These are phyloP conservation scores for Catocala fraxini DNA, from an alignment of 2,888 invertebrate genomes.

Conservation along the genomic window DNA sequence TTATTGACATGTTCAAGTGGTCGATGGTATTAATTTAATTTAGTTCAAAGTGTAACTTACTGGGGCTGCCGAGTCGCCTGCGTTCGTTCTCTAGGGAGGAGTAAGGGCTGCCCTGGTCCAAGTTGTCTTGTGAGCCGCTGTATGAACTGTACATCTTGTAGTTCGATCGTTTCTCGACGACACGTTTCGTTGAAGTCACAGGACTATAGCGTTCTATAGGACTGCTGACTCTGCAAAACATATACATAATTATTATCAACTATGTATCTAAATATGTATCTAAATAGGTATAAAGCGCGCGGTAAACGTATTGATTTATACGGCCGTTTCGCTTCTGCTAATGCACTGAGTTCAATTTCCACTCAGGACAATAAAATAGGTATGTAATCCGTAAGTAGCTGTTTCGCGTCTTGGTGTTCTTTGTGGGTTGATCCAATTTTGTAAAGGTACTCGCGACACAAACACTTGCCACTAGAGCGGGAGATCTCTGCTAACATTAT, in stretches of 20 bases:
- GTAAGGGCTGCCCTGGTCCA: conserved; percentile 77
- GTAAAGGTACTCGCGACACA: too few relatives aligned
- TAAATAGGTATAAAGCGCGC: neutral
- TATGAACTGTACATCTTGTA: conserved; percentile 83
- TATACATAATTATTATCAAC: conserved; percentile 7
- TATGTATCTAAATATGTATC: neutral
- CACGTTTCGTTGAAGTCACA: conserved; percentile 77
- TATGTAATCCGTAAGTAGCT: too few relatives aligned
- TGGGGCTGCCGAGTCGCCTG: conserved; percentile 79
- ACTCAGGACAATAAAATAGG: too few relatives aligned
- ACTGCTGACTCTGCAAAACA: conserved; percentile 70
- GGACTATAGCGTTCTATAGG: conserved; percentile 81
- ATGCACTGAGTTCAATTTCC: too few relatives aligned
- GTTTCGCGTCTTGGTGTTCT: too few relatives aligned
- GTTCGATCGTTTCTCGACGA: conserved; percentile 81
- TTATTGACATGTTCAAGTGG: too few relatives aligned
- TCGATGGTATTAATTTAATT: too few relatives aligned
- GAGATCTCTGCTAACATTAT: too few relatives aligned
- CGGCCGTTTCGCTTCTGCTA: too few relatives aligned
- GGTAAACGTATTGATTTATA: too few relatives aligned
- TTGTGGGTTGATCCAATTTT: too few relatives aligned
- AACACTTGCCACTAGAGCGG: too few relatives aligned
- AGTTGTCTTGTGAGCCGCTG: conserved; percentile 80
- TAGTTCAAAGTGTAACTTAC: conserved; percentile 56
- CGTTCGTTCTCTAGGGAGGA: conserved; percentile 78